phyloP scores from a whole-genome alignment of 1,140 invertebrate species.

The Drosophila albomicans region DNA sequence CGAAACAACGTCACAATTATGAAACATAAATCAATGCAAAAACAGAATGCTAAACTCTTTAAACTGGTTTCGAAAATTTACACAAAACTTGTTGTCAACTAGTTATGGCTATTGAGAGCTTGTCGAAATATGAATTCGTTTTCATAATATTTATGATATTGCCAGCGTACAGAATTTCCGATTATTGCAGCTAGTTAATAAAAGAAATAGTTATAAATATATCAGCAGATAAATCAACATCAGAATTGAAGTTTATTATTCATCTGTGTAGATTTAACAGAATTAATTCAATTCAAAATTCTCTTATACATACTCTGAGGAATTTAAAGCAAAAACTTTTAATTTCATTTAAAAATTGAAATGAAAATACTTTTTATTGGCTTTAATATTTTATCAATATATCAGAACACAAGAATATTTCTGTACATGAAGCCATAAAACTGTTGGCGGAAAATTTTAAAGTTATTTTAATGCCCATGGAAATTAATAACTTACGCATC shows the following conservation, averaged over 20 bases:
- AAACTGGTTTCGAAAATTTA: conserved; percentile 21
- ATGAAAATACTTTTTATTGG: no score
- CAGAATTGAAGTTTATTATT: not conserved
- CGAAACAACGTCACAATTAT: conserved; percentile 25
- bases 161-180: not conserved
- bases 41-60: not conserved
- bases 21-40: conserved; percentile 34
- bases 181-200: not conserved
- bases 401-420: no score
- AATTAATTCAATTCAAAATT: not conserved
- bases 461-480: no score
- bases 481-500: no score
- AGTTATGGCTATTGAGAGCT: conserved; percentile 12
- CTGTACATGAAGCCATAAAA: no score
- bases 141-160: conserved; percentile 19
- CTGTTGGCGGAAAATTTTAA: no score
- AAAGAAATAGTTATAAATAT: not conserved
- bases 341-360: no score
- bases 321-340: no score
- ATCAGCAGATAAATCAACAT: conserved; percentile 7
- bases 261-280: no score
- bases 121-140: conserved; percentile 16
- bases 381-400: no score
- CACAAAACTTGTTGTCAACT: conserved; percentile 25
- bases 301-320: not conserved